Conservation (phyloP, 2,888 invertebrate genomes). For the Eupsilia transversa region DNA sequence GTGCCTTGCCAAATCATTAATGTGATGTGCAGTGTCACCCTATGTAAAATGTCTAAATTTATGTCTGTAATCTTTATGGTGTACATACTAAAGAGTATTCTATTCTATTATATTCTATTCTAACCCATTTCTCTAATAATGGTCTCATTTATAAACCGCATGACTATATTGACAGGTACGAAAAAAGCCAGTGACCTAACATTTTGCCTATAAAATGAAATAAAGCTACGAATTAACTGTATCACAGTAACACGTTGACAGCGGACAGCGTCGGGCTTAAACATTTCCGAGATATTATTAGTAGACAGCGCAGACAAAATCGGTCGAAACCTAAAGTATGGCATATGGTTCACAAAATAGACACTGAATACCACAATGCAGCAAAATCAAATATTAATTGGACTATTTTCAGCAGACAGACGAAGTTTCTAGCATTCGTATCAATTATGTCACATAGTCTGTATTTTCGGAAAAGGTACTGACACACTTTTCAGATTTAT, state of each 20-base stretch:
- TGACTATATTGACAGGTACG: not conserved
- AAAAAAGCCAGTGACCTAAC: not conserved
- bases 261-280: not conserved
- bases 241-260: constrained; percentile 1
- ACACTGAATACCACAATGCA: not conserved
- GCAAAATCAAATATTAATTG: not conserved
- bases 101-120: too few species aligned
- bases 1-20: not conserved
- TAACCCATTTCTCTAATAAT: not conserved
- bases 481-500: not conserved
- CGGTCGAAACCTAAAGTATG: not conserved
- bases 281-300: not conserved
- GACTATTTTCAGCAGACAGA: constrained; percentile 2
- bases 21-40: too few species aligned
- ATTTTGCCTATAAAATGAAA: not conserved
- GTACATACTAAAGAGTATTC: too few species aligned
- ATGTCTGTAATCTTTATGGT: too few species aligned
- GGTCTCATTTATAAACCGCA: too few species aligned
- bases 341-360: not conserved
- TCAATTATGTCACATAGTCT: not conserved
- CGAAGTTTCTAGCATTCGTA: not conserved
- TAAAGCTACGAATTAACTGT: not conserved
- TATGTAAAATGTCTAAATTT: too few species aligned
- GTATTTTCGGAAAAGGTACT: not conserved
- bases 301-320: not conserved